These are phyloP conservation scores for Drosophila sp. DNA, from an alignment of 1,140 invertebrate species.

Conservation along the genomic window DNA sequence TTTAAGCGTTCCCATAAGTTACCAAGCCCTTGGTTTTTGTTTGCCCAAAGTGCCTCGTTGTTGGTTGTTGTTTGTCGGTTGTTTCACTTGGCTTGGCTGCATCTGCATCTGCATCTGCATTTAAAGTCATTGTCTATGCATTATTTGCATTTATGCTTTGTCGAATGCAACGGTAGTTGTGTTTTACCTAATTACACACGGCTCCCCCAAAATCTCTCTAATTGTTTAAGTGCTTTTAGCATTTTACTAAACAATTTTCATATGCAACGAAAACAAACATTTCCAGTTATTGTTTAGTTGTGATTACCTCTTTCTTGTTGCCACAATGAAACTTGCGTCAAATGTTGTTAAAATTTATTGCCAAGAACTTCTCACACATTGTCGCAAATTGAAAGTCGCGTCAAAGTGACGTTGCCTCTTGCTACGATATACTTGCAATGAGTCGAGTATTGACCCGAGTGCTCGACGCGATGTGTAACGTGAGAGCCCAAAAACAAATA, in stretches of 20 bases:
- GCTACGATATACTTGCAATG: slow-evolving; percentile 13
- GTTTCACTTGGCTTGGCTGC: slow-evolving; percentile 23
- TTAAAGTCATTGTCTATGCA: slow-evolving; percentile 35
- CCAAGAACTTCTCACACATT: slow-evolving; percentile 78
- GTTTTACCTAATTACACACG: slow-evolving; percentile 80
- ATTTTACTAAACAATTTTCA: slow-evolving; percentile 78
- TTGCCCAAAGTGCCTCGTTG: slow-evolving; percentile 53
- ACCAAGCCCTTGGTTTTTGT: slow-evolving; percentile 47
- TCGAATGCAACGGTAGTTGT: slow-evolving; percentile 62
- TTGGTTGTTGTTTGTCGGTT: slow-evolving; percentile 8
- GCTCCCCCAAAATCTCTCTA: slow-evolving; percentile 60
- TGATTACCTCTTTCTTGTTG: slow-evolving; percentile 27
- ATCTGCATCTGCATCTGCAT: slow-evolving; percentile 43
- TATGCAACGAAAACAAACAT: slow-evolving; percentile 54
- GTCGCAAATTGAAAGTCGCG: slow-evolving; percentile 66
- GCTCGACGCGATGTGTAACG: slow-evolving; percentile 62
- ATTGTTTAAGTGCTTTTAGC: slow-evolving; percentile 82
- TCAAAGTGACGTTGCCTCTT: slow-evolving; percentile 45
- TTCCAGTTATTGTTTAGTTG: slow-evolving; percentile 57
- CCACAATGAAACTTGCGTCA: slow-evolving; percentile 33
- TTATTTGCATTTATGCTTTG: slow-evolving; percentile 68
- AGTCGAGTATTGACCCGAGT: slow-evolving; percentile 4
- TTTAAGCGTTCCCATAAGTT: slow-evolving; percentile 70
- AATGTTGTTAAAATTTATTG: slow-evolving; percentile 68
- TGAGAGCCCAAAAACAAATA: slow-evolving; percentile 56